Base-by-base conservation (phyloP, 2,113 vertebrate species). In the Boulengerochromis microlepis region DNA sequence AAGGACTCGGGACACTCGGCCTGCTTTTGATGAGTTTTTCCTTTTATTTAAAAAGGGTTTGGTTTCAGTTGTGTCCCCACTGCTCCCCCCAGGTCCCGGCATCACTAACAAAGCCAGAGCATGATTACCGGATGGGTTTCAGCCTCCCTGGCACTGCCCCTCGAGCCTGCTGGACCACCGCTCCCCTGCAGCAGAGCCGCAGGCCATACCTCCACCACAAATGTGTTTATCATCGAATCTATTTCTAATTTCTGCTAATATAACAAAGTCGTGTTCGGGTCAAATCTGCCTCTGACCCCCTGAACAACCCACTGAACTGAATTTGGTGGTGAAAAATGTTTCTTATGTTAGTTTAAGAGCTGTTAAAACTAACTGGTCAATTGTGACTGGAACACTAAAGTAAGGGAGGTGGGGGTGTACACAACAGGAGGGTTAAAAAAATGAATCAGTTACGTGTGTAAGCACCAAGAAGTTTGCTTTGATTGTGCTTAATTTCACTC, bases 1-100 rank as follows among this genome's bases (percentile, higher is more conserved):
- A 33, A 64, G 0, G 18, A 12, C 59, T 29, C 31, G 6, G 0
- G 18, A 64, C 10, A 0, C 59, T 35, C 31, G 10, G 1, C 18
- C 6, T 64, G 31, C 59, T 64, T 64, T 64, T 35, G 16, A 61
- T 35, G 59, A 64, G 59, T 64, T 35, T 35, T 35, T 35, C 18
- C 31, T n/a, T 64, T 19, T 64, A n/a, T 33, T 33, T 33, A 33
- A 33, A 35, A 35, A 35, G 4, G 59, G 31, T 64, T 64, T 64
- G 29, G 16, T 19, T 64, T 4, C 31, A 64, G 2, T 64, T 1
- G 4, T 64, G 59, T 64, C 59, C 31, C 59, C 59, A 64, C 18
- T 35, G 59, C 16, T 64, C 31, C 6, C 16, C 9, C 31, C 31
- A 35, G 59, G 6, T 6, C 59, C 29, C 2, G 0, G 16, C 6